Evolutionary conservation across 2,888 invertebrate species (phyloP), one percentile per base, ranked within the genome.

Genomic region (Latrodectus elegans): DNA sequence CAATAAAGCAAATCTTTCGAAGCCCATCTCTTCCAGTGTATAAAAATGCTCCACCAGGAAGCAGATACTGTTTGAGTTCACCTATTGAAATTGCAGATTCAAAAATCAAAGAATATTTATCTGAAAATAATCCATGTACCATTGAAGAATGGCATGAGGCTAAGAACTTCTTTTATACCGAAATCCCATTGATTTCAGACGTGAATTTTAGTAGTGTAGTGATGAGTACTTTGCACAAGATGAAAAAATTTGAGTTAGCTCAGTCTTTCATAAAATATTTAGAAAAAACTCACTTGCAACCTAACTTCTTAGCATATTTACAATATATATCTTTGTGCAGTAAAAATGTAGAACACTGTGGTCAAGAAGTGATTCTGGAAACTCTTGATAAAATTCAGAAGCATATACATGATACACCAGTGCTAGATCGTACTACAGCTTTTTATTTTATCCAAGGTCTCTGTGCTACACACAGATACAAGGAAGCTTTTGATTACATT

Each of bases 271-370:
- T 86, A 22, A 38, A 72, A 8, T 86, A 81, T 49, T 72, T 81
- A 17, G 15, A 81, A n/a, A 60, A 76, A 1, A 49, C 11, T 11
- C 38, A 76, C 14, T 55, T 81, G 15, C 53, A 65, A 22, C 53
- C 72, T 4, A 86, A 86, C 77, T 76, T 76, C n/a, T 55, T 86
- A 51, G 71, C 77, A 10, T 73, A 86, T 51, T 26, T 86, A 15
- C 71, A 76, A 60, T 86, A 86, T 49, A 76, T 86, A 65, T 70
- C 81, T 15, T 53, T 86, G 4, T 86, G 86, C 67, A 71, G 76
- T 2, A 86, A 68, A 15, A 81, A 86, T 81, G 49, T 72, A 15
- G 75, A 86, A 15, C 14, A 12, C 1, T 76, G 81, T 52, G 65
- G 38, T 9, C 72, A 86, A 55, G 60, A 77, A 38, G 17, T 64